Conservation (phyloP, 2,797 vertebrate genomes). For the Channa striata region DNA sequence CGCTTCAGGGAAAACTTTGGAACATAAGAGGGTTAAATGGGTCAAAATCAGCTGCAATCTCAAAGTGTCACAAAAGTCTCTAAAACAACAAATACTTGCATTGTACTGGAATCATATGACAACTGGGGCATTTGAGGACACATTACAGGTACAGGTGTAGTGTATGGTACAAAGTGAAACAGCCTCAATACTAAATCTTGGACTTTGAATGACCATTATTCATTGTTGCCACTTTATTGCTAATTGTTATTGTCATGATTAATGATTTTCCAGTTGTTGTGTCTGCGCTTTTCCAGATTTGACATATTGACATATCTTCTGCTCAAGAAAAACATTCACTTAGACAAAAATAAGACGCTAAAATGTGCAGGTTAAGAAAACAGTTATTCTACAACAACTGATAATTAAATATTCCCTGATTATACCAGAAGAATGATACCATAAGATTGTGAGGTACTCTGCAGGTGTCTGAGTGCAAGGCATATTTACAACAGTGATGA, state of each 20-base stretch:
- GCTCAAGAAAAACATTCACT: neutral
- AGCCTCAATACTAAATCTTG: neutral
- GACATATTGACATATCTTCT: no score
- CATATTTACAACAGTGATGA: neutral
- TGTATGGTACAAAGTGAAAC: neutral
- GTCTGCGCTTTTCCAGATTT: no score
- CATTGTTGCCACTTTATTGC: neutral
- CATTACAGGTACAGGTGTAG: neutral
- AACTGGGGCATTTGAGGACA: neutral
- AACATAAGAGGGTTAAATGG: neutral
- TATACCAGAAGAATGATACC: neutral
- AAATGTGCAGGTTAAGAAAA: no score
- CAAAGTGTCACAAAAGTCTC: neutral
- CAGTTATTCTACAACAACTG: no score
- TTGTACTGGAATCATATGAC: neutral
- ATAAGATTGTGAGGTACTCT: no score
- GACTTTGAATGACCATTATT: neutral
- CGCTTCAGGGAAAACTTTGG: conserved; percentile 10
- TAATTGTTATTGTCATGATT: neutral
- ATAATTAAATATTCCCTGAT: no score
- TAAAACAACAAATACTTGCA: neutral
- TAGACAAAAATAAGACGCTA: no score
- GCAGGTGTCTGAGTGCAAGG: neutral
- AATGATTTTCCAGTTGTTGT: neutral
- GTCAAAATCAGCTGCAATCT: neutral